Evolutionary conservation across 37 sponge, comb jelly and placozoan genomes (phyloP).

Genomic region (Geodia barretti): DNA sequence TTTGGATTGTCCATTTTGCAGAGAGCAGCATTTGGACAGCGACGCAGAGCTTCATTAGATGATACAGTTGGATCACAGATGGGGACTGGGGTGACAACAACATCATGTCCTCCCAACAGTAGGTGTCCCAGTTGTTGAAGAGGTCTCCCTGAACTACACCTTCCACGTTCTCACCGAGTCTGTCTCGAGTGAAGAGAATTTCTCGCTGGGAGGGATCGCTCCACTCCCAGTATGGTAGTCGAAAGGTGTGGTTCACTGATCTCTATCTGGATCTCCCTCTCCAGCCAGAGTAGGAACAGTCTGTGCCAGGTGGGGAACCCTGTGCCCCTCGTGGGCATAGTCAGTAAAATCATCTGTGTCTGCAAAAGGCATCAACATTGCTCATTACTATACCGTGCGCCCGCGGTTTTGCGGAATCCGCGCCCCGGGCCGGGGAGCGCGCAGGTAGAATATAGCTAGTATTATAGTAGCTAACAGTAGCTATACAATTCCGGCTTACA

Average conservation of each 20-base stretch:
- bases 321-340: conserved; percentile 47
- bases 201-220: conserved; percentile 22
- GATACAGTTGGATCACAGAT: neutral
- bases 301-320: conserved; percentile 57
- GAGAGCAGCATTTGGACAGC: neutral
- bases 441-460: no score
- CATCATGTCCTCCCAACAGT: neutral
- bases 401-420: no score
- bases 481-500: no score
- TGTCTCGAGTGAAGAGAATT: conserved; percentile 22
- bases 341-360: conserved; percentile 18
- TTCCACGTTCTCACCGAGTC: conserved; percentile 30
- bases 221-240: conserved; percentile 62
- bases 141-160: neutral
- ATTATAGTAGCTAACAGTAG: no score
- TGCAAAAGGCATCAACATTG: no score
- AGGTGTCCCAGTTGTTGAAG: neutral
- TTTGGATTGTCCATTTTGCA: neutral
- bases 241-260: conserved; percentile 28
- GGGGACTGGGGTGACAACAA: neutral
- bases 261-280: conserved; percentile 54
- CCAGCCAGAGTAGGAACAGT: conserved; percentile 39
- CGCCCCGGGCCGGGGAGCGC: no score
- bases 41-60: neutral
- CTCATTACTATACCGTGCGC: no score